phyloP scores from a whole-genome alignment of 2,888 invertebrate species.

The Sphaeridia pumilis region DNA sequence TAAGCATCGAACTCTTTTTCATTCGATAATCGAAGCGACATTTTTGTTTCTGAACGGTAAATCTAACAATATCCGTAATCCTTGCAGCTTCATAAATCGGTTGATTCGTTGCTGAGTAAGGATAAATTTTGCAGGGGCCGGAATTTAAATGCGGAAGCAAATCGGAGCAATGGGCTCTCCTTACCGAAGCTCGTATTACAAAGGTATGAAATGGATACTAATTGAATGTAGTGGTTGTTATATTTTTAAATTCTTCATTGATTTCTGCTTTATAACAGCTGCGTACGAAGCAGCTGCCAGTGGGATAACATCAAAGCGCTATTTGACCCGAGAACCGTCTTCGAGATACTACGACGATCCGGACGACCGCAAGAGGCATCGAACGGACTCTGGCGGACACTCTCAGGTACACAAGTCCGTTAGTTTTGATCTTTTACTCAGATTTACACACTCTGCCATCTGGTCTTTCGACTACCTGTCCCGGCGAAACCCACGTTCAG shows the following conservation, averaged over 20 bases:
- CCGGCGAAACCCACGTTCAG: too few relatives aligned
- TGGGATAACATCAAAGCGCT: slow-evolving; percentile 3
- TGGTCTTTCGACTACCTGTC: too few relatives aligned
- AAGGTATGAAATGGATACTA: not conserved
- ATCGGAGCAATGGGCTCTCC: slow-evolving; percentile 6
- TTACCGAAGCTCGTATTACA: slow-evolving; percentile 6
- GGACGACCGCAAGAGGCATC: slow-evolving; percentile 10
- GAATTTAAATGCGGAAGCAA: too few relatives aligned
- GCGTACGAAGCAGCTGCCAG: slow-evolving; percentile 2
- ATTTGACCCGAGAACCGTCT: not conserved
- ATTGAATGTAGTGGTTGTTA: not conserved
- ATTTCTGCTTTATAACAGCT: not conserved
- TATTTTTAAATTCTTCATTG: not conserved
- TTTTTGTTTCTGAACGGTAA: too few relatives aligned
- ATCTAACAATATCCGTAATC: too few relatives aligned
- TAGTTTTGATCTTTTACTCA: too few relatives aligned
- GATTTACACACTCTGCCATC: too few relatives aligned
- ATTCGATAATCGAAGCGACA: too few relatives aligned
- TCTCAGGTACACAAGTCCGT: slow-evolving; percentile 7
- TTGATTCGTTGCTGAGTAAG: too few relatives aligned
- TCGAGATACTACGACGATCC: slow-evolving; percentile 7
- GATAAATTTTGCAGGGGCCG: too few relatives aligned
- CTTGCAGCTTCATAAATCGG: too few relatives aligned
- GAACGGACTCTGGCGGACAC: slow-evolving; percentile 1
- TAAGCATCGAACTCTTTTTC: too few relatives aligned